Conservation (phyloP, 2,888 invertebrate species). For the Tipula confusa region DNA sequence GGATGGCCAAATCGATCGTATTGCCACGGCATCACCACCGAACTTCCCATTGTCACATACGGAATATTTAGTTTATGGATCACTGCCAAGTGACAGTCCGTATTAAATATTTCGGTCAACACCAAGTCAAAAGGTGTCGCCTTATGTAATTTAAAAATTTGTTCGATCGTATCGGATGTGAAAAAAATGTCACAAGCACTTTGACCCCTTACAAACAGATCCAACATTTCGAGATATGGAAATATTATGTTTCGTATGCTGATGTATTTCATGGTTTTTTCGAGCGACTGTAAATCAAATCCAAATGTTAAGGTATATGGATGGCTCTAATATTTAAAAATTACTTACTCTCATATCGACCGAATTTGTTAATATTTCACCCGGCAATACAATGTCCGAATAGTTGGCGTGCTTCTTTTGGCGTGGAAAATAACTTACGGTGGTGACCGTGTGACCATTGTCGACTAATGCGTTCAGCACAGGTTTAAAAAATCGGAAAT, state of each 20-base stretch:
- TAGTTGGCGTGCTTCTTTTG: constrained; percentile 46
- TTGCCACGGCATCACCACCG: constrained; percentile 56
- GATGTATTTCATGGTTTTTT: neutral
- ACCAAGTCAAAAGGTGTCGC: constrained; percentile 55
- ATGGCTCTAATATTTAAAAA: neutral
- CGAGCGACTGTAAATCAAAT: neutral
- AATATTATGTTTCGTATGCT: neutral
- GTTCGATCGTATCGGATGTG: constrained; percentile 40
- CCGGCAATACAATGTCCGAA: constrained; percentile 43
- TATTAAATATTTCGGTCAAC: constrained; percentile 57
- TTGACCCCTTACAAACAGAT: constrained; percentile 39
- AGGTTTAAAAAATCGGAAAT: constrained; percentile 51
- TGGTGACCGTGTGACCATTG: constrained; percentile 52
- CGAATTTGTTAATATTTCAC: constrained; percentile 41
- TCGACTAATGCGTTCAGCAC: constrained; percentile 51
- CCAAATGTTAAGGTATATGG: neutral
- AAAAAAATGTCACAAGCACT: constrained; percentile 42
- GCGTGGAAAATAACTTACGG: constrained; percentile 49
- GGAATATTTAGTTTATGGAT: constrained; percentile 56
- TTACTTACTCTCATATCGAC: constrained; percentile 45
- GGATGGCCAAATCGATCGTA: constrained; percentile 55
- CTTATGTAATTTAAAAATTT: constrained; percentile 41
- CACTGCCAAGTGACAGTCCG: constrained; percentile 59
- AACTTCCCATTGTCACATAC: constrained; percentile 55
- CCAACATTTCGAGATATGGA: neutral